Conservation (phyloP, 1,140 invertebrate species). For the Uloborus diversus region DNA sequence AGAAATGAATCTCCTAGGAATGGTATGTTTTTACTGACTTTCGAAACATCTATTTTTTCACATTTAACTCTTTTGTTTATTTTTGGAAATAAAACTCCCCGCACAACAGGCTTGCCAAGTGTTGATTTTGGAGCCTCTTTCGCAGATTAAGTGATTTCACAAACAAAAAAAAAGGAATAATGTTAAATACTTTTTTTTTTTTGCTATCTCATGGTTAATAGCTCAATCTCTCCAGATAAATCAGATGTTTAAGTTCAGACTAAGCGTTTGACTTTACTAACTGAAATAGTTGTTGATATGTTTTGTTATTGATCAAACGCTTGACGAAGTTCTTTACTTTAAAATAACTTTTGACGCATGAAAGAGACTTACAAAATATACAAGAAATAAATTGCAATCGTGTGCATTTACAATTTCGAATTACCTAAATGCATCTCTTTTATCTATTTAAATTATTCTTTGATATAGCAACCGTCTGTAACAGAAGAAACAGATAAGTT, state of each 20-base stretch:
- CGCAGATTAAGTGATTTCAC: too few relatives aligned
- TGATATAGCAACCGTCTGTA: constrained; percentile 37
- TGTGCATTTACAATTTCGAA: not conserved
- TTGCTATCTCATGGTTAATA: not conserved
- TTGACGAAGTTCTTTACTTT: not conserved
- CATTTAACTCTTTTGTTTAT: not conserved
- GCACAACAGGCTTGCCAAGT: not conserved
- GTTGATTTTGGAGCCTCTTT: not conserved
- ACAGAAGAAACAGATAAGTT: not conserved
- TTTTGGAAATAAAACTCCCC: not conserved
- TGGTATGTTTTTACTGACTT: not conserved
- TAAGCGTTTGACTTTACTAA: not conserved
- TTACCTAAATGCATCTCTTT: too few relatives aligned
- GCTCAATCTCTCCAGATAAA: not conserved
- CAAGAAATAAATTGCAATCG: not conserved
- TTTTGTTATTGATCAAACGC: too few relatives aligned
- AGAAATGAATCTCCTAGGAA: constrained; percentile 38
- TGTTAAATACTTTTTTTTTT: not conserved
- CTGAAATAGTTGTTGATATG: not conserved
- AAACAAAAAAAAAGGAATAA: too few relatives aligned
- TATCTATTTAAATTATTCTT: too few relatives aligned
- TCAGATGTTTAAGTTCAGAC: not conserved
- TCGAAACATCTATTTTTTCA: not conserved
- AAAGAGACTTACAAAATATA: too few relatives aligned
- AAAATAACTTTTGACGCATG: not conserved